Base-by-base conservation (phyloP, 2,888 invertebrate genomes). In the Anaspis maculata region DNA sequence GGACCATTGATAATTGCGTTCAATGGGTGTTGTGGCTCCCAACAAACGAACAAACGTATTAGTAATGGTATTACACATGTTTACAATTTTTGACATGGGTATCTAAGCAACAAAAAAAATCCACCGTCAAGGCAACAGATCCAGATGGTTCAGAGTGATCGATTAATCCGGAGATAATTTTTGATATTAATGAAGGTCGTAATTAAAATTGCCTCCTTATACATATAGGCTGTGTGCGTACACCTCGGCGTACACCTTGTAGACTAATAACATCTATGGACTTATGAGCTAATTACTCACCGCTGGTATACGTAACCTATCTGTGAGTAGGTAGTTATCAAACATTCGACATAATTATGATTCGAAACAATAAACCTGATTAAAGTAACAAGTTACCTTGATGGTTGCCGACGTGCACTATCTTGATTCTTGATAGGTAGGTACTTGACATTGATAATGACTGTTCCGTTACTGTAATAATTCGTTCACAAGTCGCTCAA, bases 1-100 rank as follows among this genome's bases (percentile, higher is more conserved):
- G 50, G 51, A 51, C 52, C 52, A 47, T 52, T 44, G 41, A 54
- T 55, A 56, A 56, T 55, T 55, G 55, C 33, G 15, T 34, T 39
- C 30, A 36, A 39, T 35, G 24, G 30, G 15, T 9, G 39, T 36
- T 39, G 36, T 36, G 36, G 32, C 39, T 39, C 33, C 36, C 36
- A 25, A 28, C 15, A 25, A 28, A 27, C 15, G 27, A 37, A 32
- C 35, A 39, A 39, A 34, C 27, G 30, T 30, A 36, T 36, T 39
- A 32, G 39, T 15, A 23, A 39, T 22, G 35, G 39, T 39, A 5
- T 9, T n/a, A n/a, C 5, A 19, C 19, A 19, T 19, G 19, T 19
- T 19, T 19, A 19, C 19, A 19, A 19, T 19, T 6, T 6, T n/a
- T n/a, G n/a, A n/a, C n/a, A n/a, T n/a, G n/a, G n/a, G n/a, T n/a